phyloP scores from a whole-genome alignment of 2,797 vertebrate species.

The Pteropus rufus region DNA sequence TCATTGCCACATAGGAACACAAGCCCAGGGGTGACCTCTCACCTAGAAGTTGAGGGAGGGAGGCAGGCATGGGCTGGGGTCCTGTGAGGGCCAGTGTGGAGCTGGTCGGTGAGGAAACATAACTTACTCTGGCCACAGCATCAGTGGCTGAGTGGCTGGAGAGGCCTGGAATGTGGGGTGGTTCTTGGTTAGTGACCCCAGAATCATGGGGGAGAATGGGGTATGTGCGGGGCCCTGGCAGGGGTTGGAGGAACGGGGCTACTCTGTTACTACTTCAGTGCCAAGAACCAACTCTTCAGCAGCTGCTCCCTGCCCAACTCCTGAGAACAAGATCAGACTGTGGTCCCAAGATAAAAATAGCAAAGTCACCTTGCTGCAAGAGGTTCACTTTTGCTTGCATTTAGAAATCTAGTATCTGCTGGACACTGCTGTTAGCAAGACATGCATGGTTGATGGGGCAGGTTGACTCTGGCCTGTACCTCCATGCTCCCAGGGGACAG shows the following conservation, averaged over 20 bases:
- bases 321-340: conserved; percentile 6
- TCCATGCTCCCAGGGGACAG: not conserved
- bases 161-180: not conserved
- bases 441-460: not conserved
- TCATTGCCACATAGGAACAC: not conserved
- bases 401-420: not conserved
- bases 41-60: not conserved
- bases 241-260: not conserved
- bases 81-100: not conserved
- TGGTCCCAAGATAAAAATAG: conserved; percentile 68
- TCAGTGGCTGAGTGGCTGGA: not conserved
- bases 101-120: accelerated
- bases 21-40: not conserved
- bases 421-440: not conserved
- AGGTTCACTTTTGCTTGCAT: conserved; percentile 33
- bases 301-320: conserved; percentile 12
- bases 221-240: no score
- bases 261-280: not conserved
- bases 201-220: not conserved
- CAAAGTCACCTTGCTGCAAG: conserved; percentile 55
- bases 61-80: not conserved
- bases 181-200: not conserved
- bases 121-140: not conserved
- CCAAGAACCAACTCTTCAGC: not conserved
- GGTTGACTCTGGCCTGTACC: not conserved